phyloP scores from a whole-genome alignment of 1,140 invertebrate species.

The Ostrea denselamellosa region DNA sequence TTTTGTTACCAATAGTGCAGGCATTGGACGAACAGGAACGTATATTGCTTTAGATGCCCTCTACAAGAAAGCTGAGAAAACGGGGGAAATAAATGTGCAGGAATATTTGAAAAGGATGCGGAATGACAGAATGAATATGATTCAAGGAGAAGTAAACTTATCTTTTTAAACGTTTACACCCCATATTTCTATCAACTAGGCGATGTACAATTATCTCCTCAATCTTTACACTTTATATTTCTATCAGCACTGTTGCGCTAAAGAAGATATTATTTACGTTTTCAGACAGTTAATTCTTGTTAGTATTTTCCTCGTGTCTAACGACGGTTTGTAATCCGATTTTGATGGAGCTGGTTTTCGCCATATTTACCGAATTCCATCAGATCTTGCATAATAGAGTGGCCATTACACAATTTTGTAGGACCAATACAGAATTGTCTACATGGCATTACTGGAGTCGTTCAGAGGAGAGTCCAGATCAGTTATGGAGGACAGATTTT shows the following conservation, averaged over 20 bases:
- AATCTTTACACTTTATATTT: no score
- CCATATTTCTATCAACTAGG: no score
- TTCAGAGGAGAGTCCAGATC: not conserved
- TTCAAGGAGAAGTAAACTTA: not conserved
- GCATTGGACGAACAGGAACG: not conserved
- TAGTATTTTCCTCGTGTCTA: not conserved
- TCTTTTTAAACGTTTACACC: not conserved
- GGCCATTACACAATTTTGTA: not conserved
- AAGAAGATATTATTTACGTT: no score
- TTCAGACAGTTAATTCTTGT: no score
- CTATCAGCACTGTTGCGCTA: no score
- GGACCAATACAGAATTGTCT: slow-evolving; percentile 9
- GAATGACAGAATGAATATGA: slow-evolving; percentile 5
- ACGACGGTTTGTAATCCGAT: no score
- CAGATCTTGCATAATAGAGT: no score
- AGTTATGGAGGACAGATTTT: not conserved
- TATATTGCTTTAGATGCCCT: not conserved
- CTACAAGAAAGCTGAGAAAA: not conserved
- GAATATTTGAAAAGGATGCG: not conserved
- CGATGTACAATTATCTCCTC: no score
- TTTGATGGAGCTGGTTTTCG: not conserved
- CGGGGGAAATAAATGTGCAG: not conserved
- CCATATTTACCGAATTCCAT: not conserved
- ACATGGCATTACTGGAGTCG: not conserved
- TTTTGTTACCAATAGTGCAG: not conserved